Base-by-base conservation (phyloP, 2,113 vertebrate genomes). In the Misgurnus anguillicaudatus region DNA sequence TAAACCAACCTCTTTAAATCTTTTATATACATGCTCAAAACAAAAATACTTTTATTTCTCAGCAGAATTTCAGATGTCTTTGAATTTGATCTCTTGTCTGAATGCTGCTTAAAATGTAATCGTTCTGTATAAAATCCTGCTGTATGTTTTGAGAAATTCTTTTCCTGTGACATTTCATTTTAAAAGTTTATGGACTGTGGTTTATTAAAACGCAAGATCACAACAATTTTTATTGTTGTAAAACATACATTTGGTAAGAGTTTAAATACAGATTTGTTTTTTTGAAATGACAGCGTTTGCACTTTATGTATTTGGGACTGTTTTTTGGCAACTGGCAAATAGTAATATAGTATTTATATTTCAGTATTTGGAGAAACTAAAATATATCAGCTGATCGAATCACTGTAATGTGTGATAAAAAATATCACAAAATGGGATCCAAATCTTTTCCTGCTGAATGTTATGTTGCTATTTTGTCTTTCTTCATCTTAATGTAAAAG, bases 401-500 rank as follows among this genome's bases (percentile, higher is more conserved):
- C 5, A 69, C 21, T 62, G 39, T 58, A 24, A 67, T 38, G 16
- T 65, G 58, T 68, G 24, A 38, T 58, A 10, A 64, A 82, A 69
- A 65, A 66, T 21, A 74, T 16, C 6, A 24, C 10, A 53, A 82
- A 79, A 83, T 85, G 73, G 78, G 53, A 83, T 58, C 65, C 24
- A 79, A 41, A 71, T 84, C 85, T 87, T 86, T 86, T 86, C 86
- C 88, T 92, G 91, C 90, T 91, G 90, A 89, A 80, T 88, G 83
- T 75, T 81, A 67, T 89, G 42, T 89, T 85, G 87, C 85, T 88
- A 38, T 91, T 90, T 65, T 76, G 70, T 74, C 74, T 60, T 67
- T 62, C 10, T 48, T 79, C 24, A 31, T 53, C 81, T 82, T 75
- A 88, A 81, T 80, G 84, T 67, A 77, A 74, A 71, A 68, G 24